Percentiles rank a stretch among this genome's conserved stretches.
Evolutionary conservation across 2,797 vertebrate genomes (phyloP).

Genomic region (Eptatretus atami): DNA sequence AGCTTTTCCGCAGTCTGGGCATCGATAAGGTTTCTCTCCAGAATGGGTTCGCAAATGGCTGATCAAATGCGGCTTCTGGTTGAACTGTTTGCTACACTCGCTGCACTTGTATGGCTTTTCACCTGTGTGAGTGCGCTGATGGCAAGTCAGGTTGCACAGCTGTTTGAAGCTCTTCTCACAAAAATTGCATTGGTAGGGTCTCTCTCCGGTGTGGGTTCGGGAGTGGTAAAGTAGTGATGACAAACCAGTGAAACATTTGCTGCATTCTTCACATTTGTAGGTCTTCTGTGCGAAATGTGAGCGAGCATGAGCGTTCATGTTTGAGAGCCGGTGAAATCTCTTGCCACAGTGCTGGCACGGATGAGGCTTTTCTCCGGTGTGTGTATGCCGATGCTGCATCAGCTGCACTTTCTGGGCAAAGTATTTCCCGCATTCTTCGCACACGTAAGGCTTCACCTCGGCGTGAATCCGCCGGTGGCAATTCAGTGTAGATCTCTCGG

Average conservation of each 20-base stretch:
- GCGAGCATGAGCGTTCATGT: neutral
- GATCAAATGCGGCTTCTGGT: no score
- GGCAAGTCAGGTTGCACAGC: no score
- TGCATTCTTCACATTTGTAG: neutral
- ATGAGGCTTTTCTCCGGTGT: neutral
- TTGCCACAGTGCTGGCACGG: slow-evolving; percentile 1
- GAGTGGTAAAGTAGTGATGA: slow-evolving; percentile 1
- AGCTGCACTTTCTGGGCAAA: neutral
- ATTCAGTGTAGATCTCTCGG: neutral
- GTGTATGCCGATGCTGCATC: neutral
- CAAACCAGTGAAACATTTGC: neutral
- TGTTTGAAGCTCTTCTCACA: neutral
- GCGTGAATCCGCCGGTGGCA: neutral
- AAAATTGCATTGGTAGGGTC: neutral
- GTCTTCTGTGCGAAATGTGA: neutral
- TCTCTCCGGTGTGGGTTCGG: slow-evolving; percentile 1
- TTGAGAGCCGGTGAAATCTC: slow-evolving; percentile 4
- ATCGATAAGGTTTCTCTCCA: no score
- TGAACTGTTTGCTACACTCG: no score
- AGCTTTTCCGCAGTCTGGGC: no score
- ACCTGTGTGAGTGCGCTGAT: no score
- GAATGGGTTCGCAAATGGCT: no score
- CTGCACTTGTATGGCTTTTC: no score
- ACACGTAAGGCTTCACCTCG: neutral
- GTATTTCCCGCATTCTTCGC: neutral